Conservation (phyloP, 2,113 vertebrate species). For the Silurus meridionalis region DNA sequence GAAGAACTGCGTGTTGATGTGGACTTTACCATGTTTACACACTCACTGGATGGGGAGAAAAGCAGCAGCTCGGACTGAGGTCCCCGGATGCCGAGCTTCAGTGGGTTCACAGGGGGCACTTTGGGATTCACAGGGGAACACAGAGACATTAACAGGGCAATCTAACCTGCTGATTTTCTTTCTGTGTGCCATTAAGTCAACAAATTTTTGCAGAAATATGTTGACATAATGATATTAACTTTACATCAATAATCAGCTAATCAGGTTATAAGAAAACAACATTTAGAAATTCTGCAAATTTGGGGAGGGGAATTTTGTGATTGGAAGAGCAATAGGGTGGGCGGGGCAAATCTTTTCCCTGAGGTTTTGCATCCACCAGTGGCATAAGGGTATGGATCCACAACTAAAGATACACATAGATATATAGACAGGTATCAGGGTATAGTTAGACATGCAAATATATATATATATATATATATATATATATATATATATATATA, state of each 20-base stretch:
- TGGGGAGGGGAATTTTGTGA: background rate
- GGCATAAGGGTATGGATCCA: background rate
- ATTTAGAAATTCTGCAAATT: background rate
- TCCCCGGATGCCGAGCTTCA: constrained; percentile 6
- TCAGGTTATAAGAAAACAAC: background rate
- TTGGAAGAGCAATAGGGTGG: background rate
- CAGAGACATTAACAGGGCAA: too few species aligned
- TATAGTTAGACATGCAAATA: background rate
- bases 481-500: background rate
- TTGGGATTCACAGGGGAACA: background rate
- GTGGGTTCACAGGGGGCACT: constrained; percentile 43
- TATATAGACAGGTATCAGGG: background rate
- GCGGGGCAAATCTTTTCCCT: background rate
- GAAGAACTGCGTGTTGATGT: constrained; percentile 72
- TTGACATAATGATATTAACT: background rate
- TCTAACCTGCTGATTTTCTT: background rate
- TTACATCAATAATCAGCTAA: background rate
- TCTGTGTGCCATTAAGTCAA: background rate
- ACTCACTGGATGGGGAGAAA: constrained; percentile 52
- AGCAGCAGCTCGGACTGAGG: constrained; percentile 41
- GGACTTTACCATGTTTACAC: constrained; percentile 68
- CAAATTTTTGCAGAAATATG: background rate
- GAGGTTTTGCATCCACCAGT: background rate
- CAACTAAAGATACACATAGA: background rate
- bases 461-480: background rate